phyloP scores from a whole-genome alignment of 2,888 invertebrate genomes.

The Cremastinae sp. region DNA sequence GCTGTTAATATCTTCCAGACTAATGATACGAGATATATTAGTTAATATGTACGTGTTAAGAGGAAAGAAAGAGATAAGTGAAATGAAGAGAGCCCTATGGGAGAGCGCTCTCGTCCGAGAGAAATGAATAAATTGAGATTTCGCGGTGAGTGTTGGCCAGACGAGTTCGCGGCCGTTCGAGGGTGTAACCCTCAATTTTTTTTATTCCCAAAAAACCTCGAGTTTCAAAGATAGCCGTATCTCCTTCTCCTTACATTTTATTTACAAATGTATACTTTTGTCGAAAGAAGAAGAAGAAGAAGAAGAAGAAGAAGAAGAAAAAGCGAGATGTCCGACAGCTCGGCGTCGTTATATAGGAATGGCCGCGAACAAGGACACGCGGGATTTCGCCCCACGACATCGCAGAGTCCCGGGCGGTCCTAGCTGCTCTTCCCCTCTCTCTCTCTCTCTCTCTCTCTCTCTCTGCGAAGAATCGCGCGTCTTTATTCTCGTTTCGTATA shows the following conservation, averaged over 20 bases:
- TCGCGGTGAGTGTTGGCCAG: constrained; percentile 49
- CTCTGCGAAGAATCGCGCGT: constrained; percentile 33
- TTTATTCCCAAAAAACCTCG: constrained; percentile 14
- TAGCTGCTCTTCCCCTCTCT: constrained; percentile 53
- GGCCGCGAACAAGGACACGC: constrained; percentile 26
- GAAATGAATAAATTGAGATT: constrained; percentile 59
- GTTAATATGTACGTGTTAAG: constrained; percentile 33
- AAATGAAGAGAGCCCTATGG: constrained; percentile 15
- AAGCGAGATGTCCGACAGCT: constrained; percentile 37
- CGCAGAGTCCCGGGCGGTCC: constrained; percentile 60
- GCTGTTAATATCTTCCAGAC: constrained; percentile 39
- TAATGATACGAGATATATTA: constrained; percentile 43
- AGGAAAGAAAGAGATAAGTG: constrained; percentile 9
- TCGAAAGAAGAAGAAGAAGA: no score
- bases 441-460: constrained; percentile 59
- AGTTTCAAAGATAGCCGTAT: constrained; percentile 17
- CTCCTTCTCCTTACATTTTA: constrained; percentile 32
- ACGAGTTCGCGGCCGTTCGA: constrained; percentile 16
- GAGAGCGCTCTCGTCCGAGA: constrained; percentile 21
- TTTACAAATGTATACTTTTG: constrained; percentile 36
- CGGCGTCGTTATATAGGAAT: constrained; percentile 29
- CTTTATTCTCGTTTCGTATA: constrained; percentile 43
- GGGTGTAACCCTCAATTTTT: constrained; percentile 31
- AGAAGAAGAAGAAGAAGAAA: background rate
- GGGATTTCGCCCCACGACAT: constrained; percentile 40